Conservation (phyloP, 2,113 vertebrate species). For the Eublepharis macularius region DNA sequence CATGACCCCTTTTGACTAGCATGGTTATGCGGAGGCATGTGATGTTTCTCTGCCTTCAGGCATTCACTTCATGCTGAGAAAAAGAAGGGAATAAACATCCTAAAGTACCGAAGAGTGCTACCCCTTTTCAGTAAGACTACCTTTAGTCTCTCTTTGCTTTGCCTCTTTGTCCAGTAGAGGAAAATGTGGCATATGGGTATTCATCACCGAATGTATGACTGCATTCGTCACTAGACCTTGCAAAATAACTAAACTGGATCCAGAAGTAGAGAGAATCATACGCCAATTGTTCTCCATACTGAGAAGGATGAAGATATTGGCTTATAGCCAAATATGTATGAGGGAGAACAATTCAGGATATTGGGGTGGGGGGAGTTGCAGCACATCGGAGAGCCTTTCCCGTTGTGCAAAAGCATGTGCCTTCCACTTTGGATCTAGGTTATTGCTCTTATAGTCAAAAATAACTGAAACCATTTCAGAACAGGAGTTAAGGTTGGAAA, state of each 20-base stretch:
- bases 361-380: background rate
- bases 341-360: background rate
- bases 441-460: constrained; percentile 36
- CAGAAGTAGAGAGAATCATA: constrained; percentile 29
- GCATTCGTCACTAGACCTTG: constrained; percentile 38
- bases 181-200: background rate
- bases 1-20: background rate
- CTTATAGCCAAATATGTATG: background rate
- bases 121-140: background rate
- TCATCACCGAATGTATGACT: constrained; percentile 22
- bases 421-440: background rate
- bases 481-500: constrained; percentile 21
- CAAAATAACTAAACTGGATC: constrained; percentile 60
- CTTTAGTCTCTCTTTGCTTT: constrained; percentile 23
- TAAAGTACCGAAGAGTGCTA: background rate
- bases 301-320: constrained; percentile 51
- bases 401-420: background rate
- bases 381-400: background rate
- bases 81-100: too few species aligned
- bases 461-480: constrained; percentile 25
- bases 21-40: background rate
- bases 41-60: too few species aligned
- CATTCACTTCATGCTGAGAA: background rate
- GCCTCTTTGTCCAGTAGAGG: constrained; percentile 11
- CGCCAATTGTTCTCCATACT: constrained; percentile 49